Base-by-base conservation (phyloP, 2,113 vertebrate species). In the Barnardius zonarius region DNA sequence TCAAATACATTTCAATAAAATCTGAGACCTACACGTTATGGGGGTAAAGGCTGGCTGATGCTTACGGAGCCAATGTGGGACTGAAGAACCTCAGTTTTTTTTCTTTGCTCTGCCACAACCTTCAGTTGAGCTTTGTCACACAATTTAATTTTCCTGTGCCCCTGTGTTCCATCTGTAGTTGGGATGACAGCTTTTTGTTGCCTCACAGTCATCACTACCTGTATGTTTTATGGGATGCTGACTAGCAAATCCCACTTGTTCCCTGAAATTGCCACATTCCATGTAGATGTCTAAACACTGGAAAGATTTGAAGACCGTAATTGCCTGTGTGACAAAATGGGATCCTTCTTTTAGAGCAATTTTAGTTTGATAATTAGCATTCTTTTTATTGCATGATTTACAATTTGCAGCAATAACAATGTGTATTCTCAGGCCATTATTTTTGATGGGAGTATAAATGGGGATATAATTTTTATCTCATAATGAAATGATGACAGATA, bases 401-500 rank as follows among this genome's bases (percentile, higher is more conserved):
- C 73, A 92, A 86, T 95, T 95, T 95, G 85, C 76, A 88, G 54
- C 57, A 93, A 55, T 79, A 92, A 93, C 91, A 92, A 49, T 86
- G 55, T n/a, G 24, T 81, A 83, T 90, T 95, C 84, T 87, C 66
- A 91, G 91, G 77, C 81, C 72, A 94, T 97, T 95, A 96, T 92
- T 92, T 94, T 52, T 92, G 77, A 95, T 66, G 88, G 74, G 84
- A 83, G 20, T 77, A 46, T 91, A 90, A 95, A 69, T 88, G 57
- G 48, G 66, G 77, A 79, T 92, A 61, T 90, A 89, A 93, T 95
- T 96, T 88, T 95, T 94, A 95, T 96, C 91, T 96, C 57, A 76
- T 93, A 87, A 93, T 95, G 95, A 93, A 88, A 86, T 28, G 92
- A 90, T 96, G 93, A 96, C 83, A 96, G 93, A 88, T 92, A n/a